These are phyloP conservation scores for Orthosia cruda DNA, from an alignment of 2,888 invertebrate species.

Conservation along the genomic window DNA sequence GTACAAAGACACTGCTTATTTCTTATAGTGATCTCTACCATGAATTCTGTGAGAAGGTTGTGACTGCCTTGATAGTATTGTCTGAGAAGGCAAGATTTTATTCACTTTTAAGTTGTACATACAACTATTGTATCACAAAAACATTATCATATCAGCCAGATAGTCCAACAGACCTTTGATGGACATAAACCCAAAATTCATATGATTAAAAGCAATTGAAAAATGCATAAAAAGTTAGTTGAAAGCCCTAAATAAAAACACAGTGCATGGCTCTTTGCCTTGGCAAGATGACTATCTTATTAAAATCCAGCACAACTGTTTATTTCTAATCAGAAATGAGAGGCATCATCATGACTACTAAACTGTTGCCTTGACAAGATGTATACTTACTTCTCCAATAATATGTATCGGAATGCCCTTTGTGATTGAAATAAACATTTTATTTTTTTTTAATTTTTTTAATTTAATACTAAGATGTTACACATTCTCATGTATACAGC, in stretches of 20 bases:
- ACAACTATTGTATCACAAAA: neutral
- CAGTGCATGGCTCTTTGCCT: too few relatives aligned
- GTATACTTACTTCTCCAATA: too few relatives aligned
- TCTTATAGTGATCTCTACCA: neutral
- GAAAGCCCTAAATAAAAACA: too few relatives aligned
- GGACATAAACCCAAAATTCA: neutral
- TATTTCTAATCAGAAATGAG: conserved; percentile 1
- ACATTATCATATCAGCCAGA: neutral
- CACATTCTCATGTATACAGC: conserved; percentile 1
- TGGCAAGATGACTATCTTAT: too few relatives aligned
- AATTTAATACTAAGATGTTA: conserved; percentile 15
- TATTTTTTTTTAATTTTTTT: too few relatives aligned
- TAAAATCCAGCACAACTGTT: neutral
- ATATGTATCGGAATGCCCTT: too few relatives aligned
- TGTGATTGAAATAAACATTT: too few relatives aligned
- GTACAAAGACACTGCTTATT: neutral
- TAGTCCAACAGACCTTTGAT: neutral
- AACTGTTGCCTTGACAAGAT: conserved; percentile 1
- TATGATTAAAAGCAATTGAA: neutral
- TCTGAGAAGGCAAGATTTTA: neutral
- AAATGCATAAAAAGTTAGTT: neutral
- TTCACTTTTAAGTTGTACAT: neutral
- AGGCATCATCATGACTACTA: too few relatives aligned
- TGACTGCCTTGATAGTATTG: neutral
- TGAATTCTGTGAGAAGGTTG: neutral